Conservation (phyloP, 1,140 invertebrate genomes). For the Papilio dardanus region DNA sequence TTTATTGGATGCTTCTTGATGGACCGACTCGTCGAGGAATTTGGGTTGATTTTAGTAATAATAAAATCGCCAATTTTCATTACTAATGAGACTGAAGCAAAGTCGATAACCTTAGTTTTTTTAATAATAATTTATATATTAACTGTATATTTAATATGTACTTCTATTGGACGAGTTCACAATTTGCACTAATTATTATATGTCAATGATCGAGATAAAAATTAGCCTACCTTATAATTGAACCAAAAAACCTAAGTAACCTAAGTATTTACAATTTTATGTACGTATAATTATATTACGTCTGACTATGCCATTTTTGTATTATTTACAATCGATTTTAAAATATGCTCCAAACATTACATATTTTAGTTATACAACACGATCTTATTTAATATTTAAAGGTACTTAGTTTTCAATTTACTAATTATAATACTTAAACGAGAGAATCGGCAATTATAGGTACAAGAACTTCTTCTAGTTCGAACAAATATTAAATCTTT, state of each 20-base stretch:
- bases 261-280: too few species aligned
- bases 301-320: neutral
- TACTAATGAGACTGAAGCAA: slow-evolving; percentile 1
- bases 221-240: neutral
- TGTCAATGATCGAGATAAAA: neutral
- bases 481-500: neutral
- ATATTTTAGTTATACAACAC: neutral
- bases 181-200: neutral
- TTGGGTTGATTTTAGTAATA: slow-evolving; percentile 5
- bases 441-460: neutral
- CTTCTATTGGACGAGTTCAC: neutral
- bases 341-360: neutral
- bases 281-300: too few species aligned
- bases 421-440: neutral
- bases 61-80: slow-evolving; percentile 11
- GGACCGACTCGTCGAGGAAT: neutral
- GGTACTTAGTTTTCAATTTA: neutral
- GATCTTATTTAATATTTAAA: neutral
- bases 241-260: too few species aligned
- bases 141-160: neutral
- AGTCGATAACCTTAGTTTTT: slow-evolving; percentile 6
- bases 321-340: neutral
- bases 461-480: too few species aligned
- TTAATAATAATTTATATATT: neutral
- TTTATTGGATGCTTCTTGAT: neutral